These are phyloP conservation scores for Platorchestia sp. DNA, from an alignment of 1,140 invertebrate species.

Conservation along the genomic window DNA sequence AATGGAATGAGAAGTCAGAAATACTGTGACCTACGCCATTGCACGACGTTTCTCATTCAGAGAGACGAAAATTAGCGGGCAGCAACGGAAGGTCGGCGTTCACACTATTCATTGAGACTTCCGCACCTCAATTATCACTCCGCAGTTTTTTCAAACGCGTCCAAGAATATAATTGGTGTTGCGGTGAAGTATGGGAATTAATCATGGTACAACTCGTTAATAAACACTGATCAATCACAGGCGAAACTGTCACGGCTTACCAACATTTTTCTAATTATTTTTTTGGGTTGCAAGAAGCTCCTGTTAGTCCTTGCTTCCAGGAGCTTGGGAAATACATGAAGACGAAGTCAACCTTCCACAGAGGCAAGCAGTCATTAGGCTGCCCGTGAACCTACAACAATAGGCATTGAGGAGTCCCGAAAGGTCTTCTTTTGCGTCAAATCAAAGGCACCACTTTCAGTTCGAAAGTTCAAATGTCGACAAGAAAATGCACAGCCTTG, in stretches of 20 bases:
- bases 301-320: not conserved
- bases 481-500: not conserved
- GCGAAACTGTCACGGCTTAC: not conserved
- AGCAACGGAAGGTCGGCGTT: not conserved
- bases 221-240: not conserved
- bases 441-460: not conserved
- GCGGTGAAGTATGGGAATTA: not conserved
- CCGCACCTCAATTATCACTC: not conserved
- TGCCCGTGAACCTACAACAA: constrained; percentile 11
- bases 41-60: not conserved
- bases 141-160: not conserved
- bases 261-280: not conserved
- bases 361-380: not conserved
- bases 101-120: not conserved
- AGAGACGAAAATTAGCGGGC: not conserved
- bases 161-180: not conserved
- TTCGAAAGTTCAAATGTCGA: constrained; percentile 7
- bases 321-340: not conserved
- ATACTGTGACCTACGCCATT: not conserved
- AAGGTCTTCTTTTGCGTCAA: constrained; percentile 43
- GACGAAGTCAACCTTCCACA: not conserved
- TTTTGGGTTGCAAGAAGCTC: not conserved
- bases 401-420: constrained; percentile 15
- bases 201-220: not conserved
- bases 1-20: not conserved